Conservation (phyloP, 1,140 invertebrate genomes). For the Mesaphorura yosii region DNA sequence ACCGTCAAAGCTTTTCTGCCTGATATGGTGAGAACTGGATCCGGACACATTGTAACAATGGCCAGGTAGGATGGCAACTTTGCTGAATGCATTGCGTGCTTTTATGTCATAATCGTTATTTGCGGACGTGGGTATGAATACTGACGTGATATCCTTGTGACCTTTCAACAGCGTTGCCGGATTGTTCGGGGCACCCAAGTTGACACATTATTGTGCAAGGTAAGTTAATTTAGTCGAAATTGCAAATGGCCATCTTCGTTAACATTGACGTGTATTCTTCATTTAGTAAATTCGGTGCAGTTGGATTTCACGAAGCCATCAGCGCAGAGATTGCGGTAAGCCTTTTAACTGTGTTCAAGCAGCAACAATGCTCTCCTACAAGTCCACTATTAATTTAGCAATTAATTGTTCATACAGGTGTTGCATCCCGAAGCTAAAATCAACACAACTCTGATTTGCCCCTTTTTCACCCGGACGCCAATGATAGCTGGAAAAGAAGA, state of each 20-base stretch:
- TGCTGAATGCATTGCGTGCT: too few species aligned
- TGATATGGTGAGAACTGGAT: conserved; percentile 73
- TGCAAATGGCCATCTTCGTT: too few species aligned
- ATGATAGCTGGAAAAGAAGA: conserved; percentile 64
- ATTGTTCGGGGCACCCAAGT: conserved; percentile 57
- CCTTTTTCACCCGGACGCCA: conserved; percentile 87
- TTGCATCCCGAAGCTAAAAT: conserved; percentile 56
- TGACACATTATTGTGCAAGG: conserved; percentile 91
- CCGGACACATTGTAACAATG: conserved; percentile 86
- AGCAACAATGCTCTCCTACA: neutral
- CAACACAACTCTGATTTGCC: conserved; percentile 80
- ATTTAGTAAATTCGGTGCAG: conserved; percentile 85
- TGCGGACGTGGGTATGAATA: too few species aligned
- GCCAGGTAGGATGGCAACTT: too few species aligned
- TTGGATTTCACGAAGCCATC: conserved; percentile 82
- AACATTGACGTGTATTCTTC: too few species aligned
- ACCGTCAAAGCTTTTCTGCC: conserved; percentile 59
- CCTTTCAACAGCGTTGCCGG: conserved; percentile 90
- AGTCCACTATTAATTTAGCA: neutral
- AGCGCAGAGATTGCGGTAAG: conserved; percentile 54
- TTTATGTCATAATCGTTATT: too few species aligned
- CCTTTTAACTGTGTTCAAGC: too few species aligned
- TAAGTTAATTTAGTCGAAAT: too few species aligned
- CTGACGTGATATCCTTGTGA: too few species aligned
- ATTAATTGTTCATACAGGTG: conserved; percentile 38